Evolutionary conservation across 2,888 invertebrate genomes (phyloP).

Genomic region (Dorcus hopei): DNA sequence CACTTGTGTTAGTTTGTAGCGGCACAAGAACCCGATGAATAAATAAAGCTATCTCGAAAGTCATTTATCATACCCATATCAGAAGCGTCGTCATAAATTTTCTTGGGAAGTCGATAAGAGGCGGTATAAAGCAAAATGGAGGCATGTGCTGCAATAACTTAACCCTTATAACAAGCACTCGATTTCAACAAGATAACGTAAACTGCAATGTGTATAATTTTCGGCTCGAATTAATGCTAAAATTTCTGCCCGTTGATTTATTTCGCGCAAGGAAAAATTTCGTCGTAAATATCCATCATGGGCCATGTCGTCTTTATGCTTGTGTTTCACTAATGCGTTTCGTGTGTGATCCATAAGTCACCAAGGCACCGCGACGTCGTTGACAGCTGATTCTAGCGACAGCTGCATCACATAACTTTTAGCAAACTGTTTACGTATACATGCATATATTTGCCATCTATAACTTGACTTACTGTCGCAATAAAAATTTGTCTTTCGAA

Average conservation of each 20-base stretch:
- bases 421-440: slow-evolving; percentile 17
- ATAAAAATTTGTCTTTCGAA: too few relatives aligned
- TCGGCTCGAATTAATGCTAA: slow-evolving; percentile 11
- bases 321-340: slow-evolving; percentile 1
- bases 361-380: slow-evolving; percentile 26
- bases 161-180: slow-evolving; percentile 38
- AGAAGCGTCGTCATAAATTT: slow-evolving; percentile 56
- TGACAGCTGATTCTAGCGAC: slow-evolving; percentile 27
- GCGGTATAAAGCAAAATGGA: slow-evolving; percentile 40
- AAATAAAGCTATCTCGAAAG: slow-evolving; percentile 60
- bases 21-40: slow-evolving; percentile 54
- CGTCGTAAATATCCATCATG: not conserved
- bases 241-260: not conserved
- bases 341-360: slow-evolving; percentile 2
- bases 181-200: slow-evolving; percentile 29
- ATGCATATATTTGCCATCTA: too few relatives aligned
- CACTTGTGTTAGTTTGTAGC: slow-evolving; percentile 10
- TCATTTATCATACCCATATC: slow-evolving; percentile 59
- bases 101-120: slow-evolving; percentile 46
- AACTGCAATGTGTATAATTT: slow-evolving; percentile 24
- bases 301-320: too few relatives aligned
- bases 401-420: slow-evolving; percentile 28
- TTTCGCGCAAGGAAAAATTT: not conserved
- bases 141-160: slow-evolving; percentile 43
- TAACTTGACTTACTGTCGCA: too few relatives aligned